Evolutionary conservation across 1,140 invertebrate genomes (phyloP), one percentile per base, ranked within the genome.

Genomic region (Ips typographus): DNA sequence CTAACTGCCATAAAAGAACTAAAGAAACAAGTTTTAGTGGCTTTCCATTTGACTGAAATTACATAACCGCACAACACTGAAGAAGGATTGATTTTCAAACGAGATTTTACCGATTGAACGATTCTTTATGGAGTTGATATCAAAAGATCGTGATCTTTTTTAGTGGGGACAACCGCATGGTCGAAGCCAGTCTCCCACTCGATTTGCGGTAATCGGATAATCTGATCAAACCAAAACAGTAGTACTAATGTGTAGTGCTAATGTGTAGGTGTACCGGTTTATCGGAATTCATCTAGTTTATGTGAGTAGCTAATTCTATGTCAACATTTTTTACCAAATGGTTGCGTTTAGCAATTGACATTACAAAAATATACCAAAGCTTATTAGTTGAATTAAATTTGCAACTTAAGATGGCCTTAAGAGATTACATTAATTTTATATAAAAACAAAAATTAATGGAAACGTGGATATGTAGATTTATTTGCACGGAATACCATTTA

Each of bases 21-120:
- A 22, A 22, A 22, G 22, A 22, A 22, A 22, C 22, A 22, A 22
- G 22, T 22, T 22, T 22, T 22, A 22, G 22, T 56, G 7, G 53
- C 8, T 37, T 56, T 56, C 38, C 57, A 59, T n/a, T 59, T 41
- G 40, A 40, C 59, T 61, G 41, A 53, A 65, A 56, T 65, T 42
- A 65, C 52, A 65, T 39, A 42, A 65, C 51, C 51, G 53, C 39
- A 55, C 39, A 43, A 52, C 56, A 47, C 51, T 65, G 56, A 65
- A 40, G 62, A 65, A 36, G 52, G 43, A 65, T 65, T 39, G 62
- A 65, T 65, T 65, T 65, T 52, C 53, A 55, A 65, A 44, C 53
- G 51, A 52, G 56, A 49, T 65, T 65, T 65, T 65, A 65, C 62
- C 62, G 56, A 65, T 65, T 65, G 62, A 65, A 39, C 62, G 62